Percentiles rank a stretch among this genome's conserved stretches.
Conservation (phyloP, 2,888 invertebrate genomes). For the Mesorhabditis belari region DNA sequence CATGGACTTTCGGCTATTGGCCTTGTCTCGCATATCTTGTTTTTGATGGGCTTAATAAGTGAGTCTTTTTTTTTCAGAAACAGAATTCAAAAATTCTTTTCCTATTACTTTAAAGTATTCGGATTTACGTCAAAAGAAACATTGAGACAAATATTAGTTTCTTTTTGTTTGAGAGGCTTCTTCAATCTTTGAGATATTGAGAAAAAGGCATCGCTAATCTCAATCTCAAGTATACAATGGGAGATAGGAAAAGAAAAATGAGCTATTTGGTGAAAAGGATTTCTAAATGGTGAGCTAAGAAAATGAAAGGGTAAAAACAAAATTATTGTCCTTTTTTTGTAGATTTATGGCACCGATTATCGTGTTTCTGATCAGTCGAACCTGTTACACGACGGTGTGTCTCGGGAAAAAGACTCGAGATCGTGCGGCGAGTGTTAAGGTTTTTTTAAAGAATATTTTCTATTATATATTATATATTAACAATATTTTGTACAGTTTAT, state of each 20-base stretch:
- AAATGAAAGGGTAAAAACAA: too few relatives aligned
- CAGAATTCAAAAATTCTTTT: too few relatives aligned
- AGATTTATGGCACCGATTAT: slow-evolving; percentile 50
- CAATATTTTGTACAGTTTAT: neutral
- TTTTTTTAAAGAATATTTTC: slow-evolving; percentile 5
- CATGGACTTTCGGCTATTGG: slow-evolving; percentile 44
- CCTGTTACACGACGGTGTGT: slow-evolving; percentile 50
- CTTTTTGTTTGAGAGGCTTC: too few relatives aligned
- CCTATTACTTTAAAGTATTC: neutral
- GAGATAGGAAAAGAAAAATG: too few relatives aligned
- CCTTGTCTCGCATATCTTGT: slow-evolving; percentile 46
- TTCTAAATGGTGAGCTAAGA: too few relatives aligned
- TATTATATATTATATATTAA: neutral
- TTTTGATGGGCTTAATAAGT: slow-evolving; percentile 51
- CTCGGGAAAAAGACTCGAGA: slow-evolving; percentile 41
- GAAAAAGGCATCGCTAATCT: too few relatives aligned
- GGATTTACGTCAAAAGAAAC: neutral
- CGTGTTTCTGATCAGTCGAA: slow-evolving; percentile 48
- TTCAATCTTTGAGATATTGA: too few relatives aligned
- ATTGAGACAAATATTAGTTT: too few relatives aligned
- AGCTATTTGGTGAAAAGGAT: too few relatives aligned
- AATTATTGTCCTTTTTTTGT: neutral
- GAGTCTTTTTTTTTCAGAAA: slow-evolving; percentile 2
- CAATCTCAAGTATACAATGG: too few relatives aligned
- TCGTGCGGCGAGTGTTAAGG: slow-evolving; percentile 47